Base-by-base conservation (phyloP, 2,113 vertebrate species). In the Leptosomus discolor region DNA sequence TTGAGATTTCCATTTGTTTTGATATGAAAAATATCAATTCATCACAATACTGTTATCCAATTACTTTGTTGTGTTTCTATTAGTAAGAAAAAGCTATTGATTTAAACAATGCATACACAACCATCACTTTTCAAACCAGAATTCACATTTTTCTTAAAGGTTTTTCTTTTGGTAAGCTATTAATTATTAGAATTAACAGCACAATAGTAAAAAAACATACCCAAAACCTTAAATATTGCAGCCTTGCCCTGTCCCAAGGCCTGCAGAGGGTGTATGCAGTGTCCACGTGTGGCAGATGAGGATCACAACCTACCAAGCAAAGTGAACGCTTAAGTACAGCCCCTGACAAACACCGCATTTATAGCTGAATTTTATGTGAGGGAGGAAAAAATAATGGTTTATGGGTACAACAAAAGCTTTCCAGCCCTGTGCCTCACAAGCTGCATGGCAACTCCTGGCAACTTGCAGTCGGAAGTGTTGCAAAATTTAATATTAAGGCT, bases 231-330 rank as follows among this genome's bases (percentile, higher is more conserved):
- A 45, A 71, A 58, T 50, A 32, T 70, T 3, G 1, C 48, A 88
- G 50, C 32, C 43, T 39, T 61, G 43, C 60, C 53, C 48, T 41
- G 45, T 27, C 53, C 60, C 27, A 39, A 19, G 57, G 45, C 37
- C 29, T 1, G 2, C 39, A 29, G 43, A 34, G 41, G 29, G 8
- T 5, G 3, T 23, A 12, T 5, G 12, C 21, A n/a, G 46, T 2
- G 3, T 51, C 61, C 53, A 26, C 0, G 2, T 0, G 0, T 24
- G 51, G 46, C 0, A 1, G 41, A 61, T 0, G 3, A 88, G 58
- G 75, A 63, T 53, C 48, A 15, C 24, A 43, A 34, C 14, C 48
- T 16, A 39, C 34, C 51, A 50, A 73, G 26, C 1, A 0, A 61
- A 67, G 48, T 6, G 46, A 41, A 60, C 0, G 4, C 26, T 34